Base-by-base conservation (phyloP, 2,888 invertebrate species). In the Euspilapteryx auroguttella region DNA sequence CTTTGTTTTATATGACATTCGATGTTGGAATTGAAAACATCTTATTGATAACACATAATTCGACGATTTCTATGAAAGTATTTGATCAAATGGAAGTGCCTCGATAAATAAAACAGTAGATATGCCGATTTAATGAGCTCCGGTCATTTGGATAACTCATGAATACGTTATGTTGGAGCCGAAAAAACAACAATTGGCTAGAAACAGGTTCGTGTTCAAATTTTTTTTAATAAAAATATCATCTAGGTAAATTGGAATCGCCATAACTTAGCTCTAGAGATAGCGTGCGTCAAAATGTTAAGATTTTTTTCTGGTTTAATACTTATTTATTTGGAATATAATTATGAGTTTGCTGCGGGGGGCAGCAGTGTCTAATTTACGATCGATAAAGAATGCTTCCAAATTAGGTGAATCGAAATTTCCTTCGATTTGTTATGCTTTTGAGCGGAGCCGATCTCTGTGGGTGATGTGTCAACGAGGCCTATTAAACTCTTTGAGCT, bases 81-180 rank as follows among this genome's bases (percentile, higher is more conserved):
- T 49, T 44, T 43, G 43, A 48, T 49, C 48, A 41, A 57, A 51
- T 44, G 42, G 45, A 52, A 52, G 52, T 52, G 48, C 8, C 11
- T 22, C 28, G 28, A 28, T 28, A 28, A 14, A 52, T 53, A 52
- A 54, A 55, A 62, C 47, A 49, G 54, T 57, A 58, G 54, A 56
- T 58, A 57, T 55, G 55, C 49, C 47, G 45, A 45, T 42, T 47
- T 53, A 58, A 59, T 42, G 55, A 59, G 47, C 48, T 55, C 42
- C 48, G 57, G 56, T 59, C 52, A 52, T 54, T 55, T 50, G 52
- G 55, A 47, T 41, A 46, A 50, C 49, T 61, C 56, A 62, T 63
- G 64, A 64, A 65, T 65, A 61, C 44, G 49, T 57, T 55, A 62
- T 43, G 38, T 42, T 4, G 4, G 9, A 14, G 11, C n/a, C 11